Base-by-base conservation (phyloP, 2,113 vertebrate species). In the Ciconia boyciana region DNA sequence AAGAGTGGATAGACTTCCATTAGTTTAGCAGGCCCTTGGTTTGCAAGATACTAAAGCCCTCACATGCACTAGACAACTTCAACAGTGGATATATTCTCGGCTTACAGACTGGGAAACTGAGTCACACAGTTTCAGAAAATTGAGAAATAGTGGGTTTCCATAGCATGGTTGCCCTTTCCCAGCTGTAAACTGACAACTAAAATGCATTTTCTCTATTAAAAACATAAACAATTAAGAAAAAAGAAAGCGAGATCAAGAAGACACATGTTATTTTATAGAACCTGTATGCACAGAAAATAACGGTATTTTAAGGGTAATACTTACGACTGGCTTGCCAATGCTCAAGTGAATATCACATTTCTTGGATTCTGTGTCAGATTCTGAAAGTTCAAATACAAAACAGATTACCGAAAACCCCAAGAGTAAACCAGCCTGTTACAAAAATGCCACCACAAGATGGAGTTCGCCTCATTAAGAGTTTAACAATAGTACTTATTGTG, bases 321-420 rank as follows among this genome's bases (percentile, higher is more conserved):
- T 98, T 98, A 99, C 98, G 4, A 97, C 75, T 83, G 98, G 98
- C 88, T 98, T 98, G 94, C 85, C 93, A 96, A 98, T 95, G 89
- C 94, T 96, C 80, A 97, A 97, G 75, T 97, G 97, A 84, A 72
- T 87, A 87, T 98, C 98, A 92, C 96, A 97, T 77, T 97, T 97
- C 95, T 97, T 97, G 82, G 94, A 93, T 96, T 98, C 98, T 41
- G 93, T 92, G 91, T 98, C 98, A 70, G 97, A 95, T 93, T 98
- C 98, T 98, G 93, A 92, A 97, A 97, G 90, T 88, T 57, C 81
- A 93, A 95, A 95, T 13, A 84, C 48, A 95, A 82, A 94, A 65
- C 85, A 96, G 75, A 93, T 96, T 95, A 97, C 72, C 43, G 25
- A 76, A 91, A 52, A 11, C 55, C 71, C 58, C 57, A 31, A 31